These are phyloP conservation scores for Brachypodius melanocephalos DNA, from an alignment of 2,113 vertebrate genomes.

Conservation along the genomic window DNA sequence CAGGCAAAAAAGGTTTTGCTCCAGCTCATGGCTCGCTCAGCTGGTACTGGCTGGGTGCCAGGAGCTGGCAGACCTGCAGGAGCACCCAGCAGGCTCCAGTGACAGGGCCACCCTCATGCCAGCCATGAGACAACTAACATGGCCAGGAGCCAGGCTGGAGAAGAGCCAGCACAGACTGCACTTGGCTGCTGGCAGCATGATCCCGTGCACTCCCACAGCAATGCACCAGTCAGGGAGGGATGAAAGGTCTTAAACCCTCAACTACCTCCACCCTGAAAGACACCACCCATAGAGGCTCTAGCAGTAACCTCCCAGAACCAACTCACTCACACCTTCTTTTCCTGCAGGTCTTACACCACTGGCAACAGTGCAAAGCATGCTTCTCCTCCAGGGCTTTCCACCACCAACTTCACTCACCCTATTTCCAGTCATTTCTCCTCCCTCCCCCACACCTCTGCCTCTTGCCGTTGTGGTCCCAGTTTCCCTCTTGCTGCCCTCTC, in stretches of 20 bases:
- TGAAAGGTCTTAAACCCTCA: neutral
- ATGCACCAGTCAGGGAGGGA: neutral
- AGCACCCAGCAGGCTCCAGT: neutral
- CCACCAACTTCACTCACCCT: neutral
- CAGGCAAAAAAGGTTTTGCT: accelerated
- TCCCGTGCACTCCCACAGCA: neutral
- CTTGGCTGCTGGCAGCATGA: accelerated
- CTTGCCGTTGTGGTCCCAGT: neutral
- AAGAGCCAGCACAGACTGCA: neutral
- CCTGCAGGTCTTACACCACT: neutral
- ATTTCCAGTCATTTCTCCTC: neutral
- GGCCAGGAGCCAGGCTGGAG: neutral
- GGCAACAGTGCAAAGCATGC: neutral
- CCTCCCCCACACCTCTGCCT: too few species aligned
- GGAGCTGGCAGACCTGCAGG: neutral
- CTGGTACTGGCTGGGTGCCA: accelerated
- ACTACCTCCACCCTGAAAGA: neutral
- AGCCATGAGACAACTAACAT: accelerated
- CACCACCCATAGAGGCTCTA: neutral
- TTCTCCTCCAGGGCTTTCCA: neutral
- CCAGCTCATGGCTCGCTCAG: accelerated
- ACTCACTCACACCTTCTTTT: neutral
- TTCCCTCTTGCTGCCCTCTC: neutral
- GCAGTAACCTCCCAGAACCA: neutral
- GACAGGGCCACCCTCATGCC: neutral